Evolutionary conservation across 2,113 vertebrate species (phyloP).

Genomic region (Daboia siamensis): DNA sequence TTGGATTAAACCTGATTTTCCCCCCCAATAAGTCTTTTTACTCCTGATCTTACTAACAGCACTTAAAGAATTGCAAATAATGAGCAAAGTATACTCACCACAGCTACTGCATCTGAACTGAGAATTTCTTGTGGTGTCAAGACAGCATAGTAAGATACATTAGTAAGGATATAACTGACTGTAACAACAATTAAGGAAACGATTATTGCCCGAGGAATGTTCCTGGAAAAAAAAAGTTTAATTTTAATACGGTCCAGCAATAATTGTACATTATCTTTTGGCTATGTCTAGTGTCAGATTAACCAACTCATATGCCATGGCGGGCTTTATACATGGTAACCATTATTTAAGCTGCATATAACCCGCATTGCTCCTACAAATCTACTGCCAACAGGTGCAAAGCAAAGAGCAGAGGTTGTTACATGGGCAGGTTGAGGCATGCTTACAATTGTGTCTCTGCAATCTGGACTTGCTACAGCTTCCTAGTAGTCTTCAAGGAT

Average conservation of each 20-base stretch:
- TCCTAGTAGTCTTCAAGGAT: not conserved
- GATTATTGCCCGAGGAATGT: conserved; percentile 47
- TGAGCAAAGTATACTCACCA: conserved; percentile 45
- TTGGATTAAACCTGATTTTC: conserved; percentile 35
- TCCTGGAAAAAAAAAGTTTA: conserved; percentile 46
- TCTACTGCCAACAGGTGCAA: not conserved
- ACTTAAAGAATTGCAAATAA: not conserved
- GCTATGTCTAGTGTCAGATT: not conserved
- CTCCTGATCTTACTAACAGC: not conserved
- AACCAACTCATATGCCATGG: not conserved
- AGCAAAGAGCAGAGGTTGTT: not conserved
- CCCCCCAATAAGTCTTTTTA: conserved; percentile 32
- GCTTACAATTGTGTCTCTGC: not conserved
- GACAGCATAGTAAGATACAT: conserved; percentile 55
- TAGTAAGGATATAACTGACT: conserved; percentile 41
- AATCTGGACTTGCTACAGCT: not conserved
- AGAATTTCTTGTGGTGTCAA: conserved; percentile 61
- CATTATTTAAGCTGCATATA: not conserved
- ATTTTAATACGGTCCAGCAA: conserved; percentile 29
- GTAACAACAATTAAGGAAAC: conserved; percentile 46
- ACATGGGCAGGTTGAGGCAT: not conserved
- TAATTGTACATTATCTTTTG: conserved; percentile 11
- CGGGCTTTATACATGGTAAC: not conserved
- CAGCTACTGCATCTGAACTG: conserved; percentile 40
- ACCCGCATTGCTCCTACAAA: not conserved